Evolutionary conservation across 2,113 vertebrate genomes (phyloP).

Genomic region (Megaleporinus macrocephalus): DNA sequence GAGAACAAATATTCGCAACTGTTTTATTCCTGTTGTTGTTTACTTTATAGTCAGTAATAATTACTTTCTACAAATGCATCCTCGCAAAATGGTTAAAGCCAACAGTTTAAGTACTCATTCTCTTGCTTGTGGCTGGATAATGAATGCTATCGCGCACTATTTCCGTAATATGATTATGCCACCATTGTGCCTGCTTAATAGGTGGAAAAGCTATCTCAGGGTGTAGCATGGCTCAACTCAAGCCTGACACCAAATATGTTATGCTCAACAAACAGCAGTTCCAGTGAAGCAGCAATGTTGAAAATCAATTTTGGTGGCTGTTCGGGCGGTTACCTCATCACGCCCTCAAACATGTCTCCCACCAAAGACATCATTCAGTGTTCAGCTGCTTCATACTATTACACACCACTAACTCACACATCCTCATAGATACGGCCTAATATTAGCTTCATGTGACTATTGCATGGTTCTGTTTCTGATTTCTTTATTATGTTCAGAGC

Average conservation of each 20-base stretch:
- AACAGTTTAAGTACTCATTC: not conserved
- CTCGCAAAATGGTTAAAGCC: no score
- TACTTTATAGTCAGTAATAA: no score
- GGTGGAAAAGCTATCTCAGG: no score
- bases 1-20: not conserved
- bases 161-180: no score
- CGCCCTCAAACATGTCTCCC: not conserved
- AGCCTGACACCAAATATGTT: not conserved
- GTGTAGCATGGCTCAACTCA: not conserved
- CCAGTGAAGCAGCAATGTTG: slow-evolving; percentile 3
- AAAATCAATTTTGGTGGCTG: slow-evolving; percentile 1
- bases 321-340: not conserved
- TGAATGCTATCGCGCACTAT: no score
- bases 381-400: not conserved
- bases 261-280: slow-evolving; percentile 20
- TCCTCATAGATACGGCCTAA: not conserved
- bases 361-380: not conserved
- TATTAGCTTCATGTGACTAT: no score
- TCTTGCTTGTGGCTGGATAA: not conserved
- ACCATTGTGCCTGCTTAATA: no score
- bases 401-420: not conserved
- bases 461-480: no score
- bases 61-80: no score
- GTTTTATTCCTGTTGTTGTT: not conserved
- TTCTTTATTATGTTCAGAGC: no score